These are phyloP conservation scores for Carlito syrichta DNA, from an alignment of 2,113 vertebrate genomes.

Conservation along the genomic window DNA sequence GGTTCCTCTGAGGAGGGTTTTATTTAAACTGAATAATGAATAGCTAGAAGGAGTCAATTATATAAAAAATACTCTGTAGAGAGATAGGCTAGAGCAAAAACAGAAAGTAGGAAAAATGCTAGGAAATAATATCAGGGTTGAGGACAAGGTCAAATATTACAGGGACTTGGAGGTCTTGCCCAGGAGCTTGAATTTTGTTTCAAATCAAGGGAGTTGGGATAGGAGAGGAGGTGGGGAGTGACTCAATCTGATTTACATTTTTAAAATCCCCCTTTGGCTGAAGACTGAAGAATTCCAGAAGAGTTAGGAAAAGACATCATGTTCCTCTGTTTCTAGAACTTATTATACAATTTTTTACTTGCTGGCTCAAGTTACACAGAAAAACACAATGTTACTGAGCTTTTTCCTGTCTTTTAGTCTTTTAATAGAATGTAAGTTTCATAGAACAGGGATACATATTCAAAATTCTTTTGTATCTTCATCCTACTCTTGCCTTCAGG, in stretches of 20 bases:
- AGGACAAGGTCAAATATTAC: not conserved
- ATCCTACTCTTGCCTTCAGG: not conserved
- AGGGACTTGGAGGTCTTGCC: not conserved
- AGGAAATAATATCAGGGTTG: not conserved
- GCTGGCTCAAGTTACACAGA: not conserved
- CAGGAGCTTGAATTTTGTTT: not conserved
- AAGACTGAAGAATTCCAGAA: not conserved
- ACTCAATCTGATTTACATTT: not conserved
- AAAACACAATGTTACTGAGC: not conserved
- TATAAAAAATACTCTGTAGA: not conserved
- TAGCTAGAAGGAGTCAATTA: not conserved
- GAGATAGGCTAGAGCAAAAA: not conserved
- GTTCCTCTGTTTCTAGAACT: conserved; percentile 2
- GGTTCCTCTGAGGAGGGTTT: not conserved
- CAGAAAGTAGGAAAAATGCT: not conserved
- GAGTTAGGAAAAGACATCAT: not conserved
- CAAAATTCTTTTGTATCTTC: not conserved
- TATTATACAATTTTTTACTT: not conserved
- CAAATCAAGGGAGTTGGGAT: not conserved
- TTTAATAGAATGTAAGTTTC: not conserved
- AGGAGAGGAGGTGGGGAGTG: not conserved
- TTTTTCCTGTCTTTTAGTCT: not conserved
- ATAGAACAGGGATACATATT: not conserved
- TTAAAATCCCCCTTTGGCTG: not conserved
- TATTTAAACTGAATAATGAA: not conserved